A percentile compares a stretch with the other conserved stretches of the same genome.
Conservation (phyloP, 2,888 invertebrate species). For the Netelia inedita region DNA sequence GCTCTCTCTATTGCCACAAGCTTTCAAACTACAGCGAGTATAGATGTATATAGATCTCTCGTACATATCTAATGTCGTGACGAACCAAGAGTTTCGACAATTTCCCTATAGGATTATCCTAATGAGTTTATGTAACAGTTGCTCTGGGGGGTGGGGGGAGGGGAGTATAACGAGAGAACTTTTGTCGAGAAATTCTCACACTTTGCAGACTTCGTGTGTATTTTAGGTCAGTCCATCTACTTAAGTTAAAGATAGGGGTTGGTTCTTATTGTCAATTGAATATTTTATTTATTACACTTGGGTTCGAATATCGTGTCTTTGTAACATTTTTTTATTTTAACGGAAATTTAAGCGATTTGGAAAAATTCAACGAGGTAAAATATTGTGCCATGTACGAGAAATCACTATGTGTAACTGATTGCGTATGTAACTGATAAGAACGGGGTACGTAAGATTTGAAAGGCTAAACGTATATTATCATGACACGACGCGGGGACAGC, state of each 20-base stretch:
- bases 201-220: background rate
- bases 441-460: conserved; percentile 35
- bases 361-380: too few relatives aligned
- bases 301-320: too few relatives aligned
- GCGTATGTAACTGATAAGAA: conserved; percentile 45
- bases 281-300: too few relatives aligned
- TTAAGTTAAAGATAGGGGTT: too few relatives aligned
- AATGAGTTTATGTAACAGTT: conserved; percentile 39
- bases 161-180: background rate
- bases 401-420: conserved; percentile 22
- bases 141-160: too few relatives aligned
- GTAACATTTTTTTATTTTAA: too few relatives aligned
- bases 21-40: conserved; percentile 17
- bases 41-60: background rate
- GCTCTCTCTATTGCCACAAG: conserved; percentile 17
- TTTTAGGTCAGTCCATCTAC: too few relatives aligned
- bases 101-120: conserved; percentile 44
- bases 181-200: conserved; percentile 4
- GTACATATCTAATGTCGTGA: conserved; percentile 35
- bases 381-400: background rate
- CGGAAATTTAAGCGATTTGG: too few relatives aligned
- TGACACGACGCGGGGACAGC: background rate
- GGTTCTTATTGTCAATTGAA: too few relatives aligned
- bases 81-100: conserved; percentile 51
- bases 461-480: conserved; percentile 18